Conservation (phyloP, 2,113 vertebrate species). For the Catharus minimus region DNA sequence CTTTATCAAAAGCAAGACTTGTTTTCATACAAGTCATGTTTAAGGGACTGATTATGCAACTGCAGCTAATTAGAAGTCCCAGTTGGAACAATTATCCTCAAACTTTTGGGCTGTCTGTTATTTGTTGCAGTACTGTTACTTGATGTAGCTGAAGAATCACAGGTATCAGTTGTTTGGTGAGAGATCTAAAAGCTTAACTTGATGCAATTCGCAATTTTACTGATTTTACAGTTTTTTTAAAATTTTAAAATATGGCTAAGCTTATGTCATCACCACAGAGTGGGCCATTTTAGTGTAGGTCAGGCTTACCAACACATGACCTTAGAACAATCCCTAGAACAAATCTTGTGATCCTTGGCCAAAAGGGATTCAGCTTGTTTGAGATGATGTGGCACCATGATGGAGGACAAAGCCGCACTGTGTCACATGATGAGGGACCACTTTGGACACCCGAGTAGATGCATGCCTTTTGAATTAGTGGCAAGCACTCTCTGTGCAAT, state of each 20-base stretch:
- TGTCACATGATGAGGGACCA: rapidly evolving
- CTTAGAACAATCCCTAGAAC: neutral
- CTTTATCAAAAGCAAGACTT: neutral
- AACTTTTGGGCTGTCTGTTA: neutral
- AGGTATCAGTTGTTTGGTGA: neutral
- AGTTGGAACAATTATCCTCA: neutral
- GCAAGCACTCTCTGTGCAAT: neutral
- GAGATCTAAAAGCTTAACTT: neutral
- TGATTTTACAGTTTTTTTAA: neutral
- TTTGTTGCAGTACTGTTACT: neutral
- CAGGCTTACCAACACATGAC: neutral
- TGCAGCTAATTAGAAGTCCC: neutral
- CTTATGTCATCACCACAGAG: neutral
- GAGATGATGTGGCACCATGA: neutral
- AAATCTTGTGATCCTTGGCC: neutral
- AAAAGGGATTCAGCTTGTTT: neutral
- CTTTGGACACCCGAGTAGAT: neutral
- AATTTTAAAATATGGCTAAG: neutral
- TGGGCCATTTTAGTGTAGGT: neutral
- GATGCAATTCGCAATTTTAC: neutral
- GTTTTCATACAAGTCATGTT: neutral
- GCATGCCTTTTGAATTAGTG: neutral
- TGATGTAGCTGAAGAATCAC: neutral
- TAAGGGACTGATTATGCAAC: neutral
- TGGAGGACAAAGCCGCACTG: neutral